Percentiles rank a stretch among this genome's conserved stretches.
phyloP scores from a whole-genome alignment of 2,888 invertebrate species.

The Morpho achilles region DNA sequence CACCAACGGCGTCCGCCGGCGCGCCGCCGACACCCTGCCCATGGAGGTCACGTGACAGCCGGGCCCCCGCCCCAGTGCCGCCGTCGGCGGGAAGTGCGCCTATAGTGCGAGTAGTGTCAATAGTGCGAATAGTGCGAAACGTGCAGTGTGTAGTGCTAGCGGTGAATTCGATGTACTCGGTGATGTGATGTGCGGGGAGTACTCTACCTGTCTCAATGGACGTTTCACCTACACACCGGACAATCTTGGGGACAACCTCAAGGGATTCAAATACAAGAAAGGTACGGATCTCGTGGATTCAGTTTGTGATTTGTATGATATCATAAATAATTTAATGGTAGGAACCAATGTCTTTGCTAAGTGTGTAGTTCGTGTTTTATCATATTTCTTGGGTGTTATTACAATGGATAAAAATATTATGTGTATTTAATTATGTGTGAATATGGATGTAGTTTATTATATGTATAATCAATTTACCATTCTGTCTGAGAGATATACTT shows the following conservation, averaged over 20 bases:
- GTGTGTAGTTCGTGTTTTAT: neutral
- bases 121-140: neutral
- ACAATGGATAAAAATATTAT: no score
- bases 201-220: neutral
- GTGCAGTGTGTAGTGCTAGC: conserved; percentile 2
- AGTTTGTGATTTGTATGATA: neutral
- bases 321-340: neutral
- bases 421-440: no score
- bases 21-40: conserved; percentile 52
- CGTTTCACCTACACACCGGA: neutral
- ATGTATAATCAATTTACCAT: no score
- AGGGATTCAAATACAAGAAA: neutral
- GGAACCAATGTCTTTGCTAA: neutral
- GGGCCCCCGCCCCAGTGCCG: conserved; percentile 18
- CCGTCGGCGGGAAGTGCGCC: conserved; percentile 4
- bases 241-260: neutral
- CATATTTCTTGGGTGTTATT: no score
- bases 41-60: conserved; percentile 75
- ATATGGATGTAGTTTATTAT: no score
- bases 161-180: neutral
- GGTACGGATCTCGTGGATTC: neutral
- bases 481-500: no score
- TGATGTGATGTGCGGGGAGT: neutral
- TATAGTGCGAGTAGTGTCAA: neutral
- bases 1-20: conserved; percentile 45